phyloP scores from a whole-genome alignment of 2,797 vertebrate species.

The Ciconia nigra region DNA sequence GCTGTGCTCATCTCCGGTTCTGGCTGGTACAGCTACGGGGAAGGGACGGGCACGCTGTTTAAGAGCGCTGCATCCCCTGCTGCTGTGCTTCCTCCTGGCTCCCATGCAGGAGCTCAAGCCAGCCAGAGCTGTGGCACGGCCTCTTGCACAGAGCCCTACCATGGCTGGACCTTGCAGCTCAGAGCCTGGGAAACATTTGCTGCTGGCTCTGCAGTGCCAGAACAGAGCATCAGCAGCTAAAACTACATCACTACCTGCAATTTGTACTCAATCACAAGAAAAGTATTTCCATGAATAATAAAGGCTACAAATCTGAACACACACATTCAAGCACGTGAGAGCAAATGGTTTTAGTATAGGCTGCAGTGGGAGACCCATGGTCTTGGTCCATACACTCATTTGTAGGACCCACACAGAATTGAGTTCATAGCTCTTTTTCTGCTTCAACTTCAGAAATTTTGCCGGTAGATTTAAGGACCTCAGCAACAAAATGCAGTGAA shows the following conservation, averaged over 20 bases:
- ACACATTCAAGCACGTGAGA: neutral
- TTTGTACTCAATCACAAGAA: neutral
- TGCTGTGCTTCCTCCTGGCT: neutral
- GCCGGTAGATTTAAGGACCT: conserved; percentile 86
- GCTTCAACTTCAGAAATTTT: conserved; percentile 77
- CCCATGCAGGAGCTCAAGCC: neutral
- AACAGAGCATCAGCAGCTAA: neutral
- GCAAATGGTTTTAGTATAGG: neutral
- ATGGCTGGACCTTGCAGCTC: neutral
- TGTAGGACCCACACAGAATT: neutral
- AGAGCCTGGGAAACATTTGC: neutral
- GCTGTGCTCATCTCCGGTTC: neutral
- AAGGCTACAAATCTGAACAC: neutral
- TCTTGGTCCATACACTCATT: fast-evolving
- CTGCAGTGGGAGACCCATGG: neutral
- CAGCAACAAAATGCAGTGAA: conserved; percentile 78
- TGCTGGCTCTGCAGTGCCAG: neutral
- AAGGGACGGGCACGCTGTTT: neutral
- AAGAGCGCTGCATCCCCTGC: fast-evolving
- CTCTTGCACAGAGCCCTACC: neutral
- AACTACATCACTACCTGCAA: neutral
- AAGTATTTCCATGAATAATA: neutral
- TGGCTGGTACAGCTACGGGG: neutral
- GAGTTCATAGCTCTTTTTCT: conserved; percentile 21
- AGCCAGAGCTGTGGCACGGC: fast-evolving